Evolutionary conservation across 2,888 invertebrate species (phyloP).

Genomic region (Cataglyphis livida): DNA sequence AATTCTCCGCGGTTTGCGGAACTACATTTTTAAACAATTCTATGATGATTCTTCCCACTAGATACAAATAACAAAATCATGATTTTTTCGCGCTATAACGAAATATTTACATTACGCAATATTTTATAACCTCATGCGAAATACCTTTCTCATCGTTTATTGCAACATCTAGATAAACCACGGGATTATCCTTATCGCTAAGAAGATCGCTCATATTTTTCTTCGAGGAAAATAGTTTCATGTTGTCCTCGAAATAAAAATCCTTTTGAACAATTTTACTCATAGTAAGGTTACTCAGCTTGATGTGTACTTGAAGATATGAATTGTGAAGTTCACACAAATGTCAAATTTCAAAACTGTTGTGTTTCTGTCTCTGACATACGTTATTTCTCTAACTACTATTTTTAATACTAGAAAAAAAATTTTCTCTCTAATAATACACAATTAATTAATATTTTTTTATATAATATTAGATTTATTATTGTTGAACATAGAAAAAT

Average conservation of each 20-base stretch:
- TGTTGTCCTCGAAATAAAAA: conserved; percentile 55
- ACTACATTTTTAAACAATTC: conserved; percentile 94
- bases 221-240: conserved; percentile 71
- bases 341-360: not conserved
- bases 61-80: conserved; percentile 41
- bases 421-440: not conserved
- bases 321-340: too few species aligned
- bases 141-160: conserved; percentile 90
- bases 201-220: conserved; percentile 54
- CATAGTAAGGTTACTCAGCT: not conserved
- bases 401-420: not conserved
- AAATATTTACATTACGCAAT: conserved; percentile 8
- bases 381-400: not conserved
- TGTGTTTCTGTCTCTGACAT: not conserved
- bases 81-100: conserved; percentile 1
- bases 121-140: conserved; percentile 19
- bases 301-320: too few species aligned
- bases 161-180: conserved; percentile 91
- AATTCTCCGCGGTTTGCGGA: conserved; percentile 96
- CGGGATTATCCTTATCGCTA: conserved; percentile 86
- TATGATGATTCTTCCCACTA: conserved; percentile 94
- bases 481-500: not conserved
- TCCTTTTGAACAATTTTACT: not conserved
- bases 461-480: not conserved
- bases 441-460: not conserved